Percentiles rank a stretch among this genome's conserved stretches.
These are phyloP conservation scores for Passer domesticus DNA, from an alignment of 2,113 vertebrate species.

Conservation along the genomic window DNA sequence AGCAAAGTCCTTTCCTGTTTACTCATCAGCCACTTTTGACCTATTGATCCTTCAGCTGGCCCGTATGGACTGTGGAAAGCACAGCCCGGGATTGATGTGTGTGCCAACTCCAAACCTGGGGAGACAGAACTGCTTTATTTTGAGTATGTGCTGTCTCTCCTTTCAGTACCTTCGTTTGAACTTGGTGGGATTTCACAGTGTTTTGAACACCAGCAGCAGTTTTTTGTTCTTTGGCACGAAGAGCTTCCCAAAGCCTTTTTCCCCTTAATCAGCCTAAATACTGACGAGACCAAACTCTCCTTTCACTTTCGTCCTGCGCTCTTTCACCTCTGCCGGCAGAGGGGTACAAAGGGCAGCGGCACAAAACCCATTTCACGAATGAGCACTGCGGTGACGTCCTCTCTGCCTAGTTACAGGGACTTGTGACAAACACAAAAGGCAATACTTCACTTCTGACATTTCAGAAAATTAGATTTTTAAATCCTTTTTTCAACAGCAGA, in stretches of 20 bases:
- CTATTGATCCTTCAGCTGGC: neutral
- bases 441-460: neutral
- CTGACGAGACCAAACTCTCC: neutral
- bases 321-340: neutral
- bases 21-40: neutral
- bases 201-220: neutral
- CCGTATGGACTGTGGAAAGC: neutral
- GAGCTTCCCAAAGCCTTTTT: neutral
- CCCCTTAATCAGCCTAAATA: neutral
- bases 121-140: neutral
- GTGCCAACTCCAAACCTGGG: neutral
- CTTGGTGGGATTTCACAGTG: neutral
- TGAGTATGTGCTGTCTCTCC: neutral
- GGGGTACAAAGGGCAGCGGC: constrained; percentile 20
- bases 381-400: neutral
- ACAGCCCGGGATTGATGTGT: neutral
- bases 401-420: neutral
- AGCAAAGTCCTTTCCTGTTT: constrained; percentile 44
- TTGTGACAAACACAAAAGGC: neutral
- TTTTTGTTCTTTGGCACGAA: neutral
- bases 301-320: neutral
- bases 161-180: neutral
- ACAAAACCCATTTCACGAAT: constrained; percentile 5
- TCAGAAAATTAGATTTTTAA: constrained; percentile 33
- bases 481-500: neutral